These are phyloP conservation scores for Hormiphora californensis DNA, from an alignment of 37 sponge, comb jelly and placozoan genomes.

Conservation along the genomic window DNA sequence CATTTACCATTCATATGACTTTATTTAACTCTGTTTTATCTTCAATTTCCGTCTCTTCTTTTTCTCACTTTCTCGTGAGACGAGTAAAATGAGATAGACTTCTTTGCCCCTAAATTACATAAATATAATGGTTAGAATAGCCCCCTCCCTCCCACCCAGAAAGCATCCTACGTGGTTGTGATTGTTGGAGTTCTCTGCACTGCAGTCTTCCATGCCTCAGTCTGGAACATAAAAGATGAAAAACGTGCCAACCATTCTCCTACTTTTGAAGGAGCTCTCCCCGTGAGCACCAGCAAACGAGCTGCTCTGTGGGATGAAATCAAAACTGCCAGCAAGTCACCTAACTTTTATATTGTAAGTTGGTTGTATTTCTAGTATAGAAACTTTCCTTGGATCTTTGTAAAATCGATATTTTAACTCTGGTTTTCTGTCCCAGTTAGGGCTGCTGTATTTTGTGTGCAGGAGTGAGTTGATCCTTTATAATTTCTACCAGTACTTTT, in stretches of 20 bases:
- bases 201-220: neutral
- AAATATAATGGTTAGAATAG: neutral
- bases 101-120: neutral
- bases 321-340: neutral
- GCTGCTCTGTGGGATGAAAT: neutral
- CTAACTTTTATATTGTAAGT: conserved; percentile 11
- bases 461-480: neutral
- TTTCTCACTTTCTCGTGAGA: too few relatives aligned
- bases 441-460: neutral
- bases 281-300: neutral
- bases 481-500: neutral
- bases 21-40: too few relatives aligned
- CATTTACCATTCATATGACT: too few relatives aligned
- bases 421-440: neutral
- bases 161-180: neutral
- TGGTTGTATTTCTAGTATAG: too few relatives aligned
- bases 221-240: neutral
- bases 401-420: neutral
- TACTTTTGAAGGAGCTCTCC: neutral
- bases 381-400: neutral
- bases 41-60: too few relatives aligned
- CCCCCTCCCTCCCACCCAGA: neutral
- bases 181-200: neutral
- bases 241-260: too few relatives aligned
- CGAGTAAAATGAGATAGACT: too few relatives aligned